Percentiles rank a stretch among this genome's conserved stretches.
These are phyloP conservation scores for Emydocephalus ijimae DNA, from an alignment of 2,113 vertebrate species.

Conservation along the genomic window DNA sequence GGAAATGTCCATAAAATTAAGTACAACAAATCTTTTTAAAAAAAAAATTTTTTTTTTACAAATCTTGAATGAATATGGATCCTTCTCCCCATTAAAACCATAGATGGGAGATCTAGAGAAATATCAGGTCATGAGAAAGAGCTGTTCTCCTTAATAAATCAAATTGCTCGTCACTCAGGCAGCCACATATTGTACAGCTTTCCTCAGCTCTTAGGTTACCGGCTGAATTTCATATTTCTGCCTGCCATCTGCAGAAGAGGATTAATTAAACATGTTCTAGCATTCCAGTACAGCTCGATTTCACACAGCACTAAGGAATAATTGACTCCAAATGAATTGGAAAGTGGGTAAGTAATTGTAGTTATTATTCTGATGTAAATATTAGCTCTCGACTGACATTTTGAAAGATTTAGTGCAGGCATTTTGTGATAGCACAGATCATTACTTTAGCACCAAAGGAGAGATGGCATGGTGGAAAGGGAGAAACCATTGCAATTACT, in stretches of 20 bases:
- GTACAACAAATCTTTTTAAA: slow-evolving; percentile 31
- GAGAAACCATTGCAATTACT: slow-evolving; percentile 60
- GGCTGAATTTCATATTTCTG: slow-evolving; percentile 76
- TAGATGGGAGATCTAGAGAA: slow-evolving; percentile 65
- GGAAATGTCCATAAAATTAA: slow-evolving; percentile 15
- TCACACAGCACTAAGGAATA: slow-evolving; percentile 61
- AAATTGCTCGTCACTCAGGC: slow-evolving; percentile 70
- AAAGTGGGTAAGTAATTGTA: slow-evolving; percentile 62
- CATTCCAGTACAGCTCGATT: slow-evolving; percentile 58
- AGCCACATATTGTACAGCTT: slow-evolving; percentile 66
- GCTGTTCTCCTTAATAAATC: slow-evolving; percentile 70
- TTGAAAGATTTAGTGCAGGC: slow-evolving; percentile 53
- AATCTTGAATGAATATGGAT: slow-evolving; percentile 18
- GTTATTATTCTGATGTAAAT: slow-evolving; percentile 82
- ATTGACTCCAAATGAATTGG: slow-evolving; percentile 67
- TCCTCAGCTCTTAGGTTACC: slow-evolving; percentile 74
- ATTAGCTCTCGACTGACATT: slow-evolving; percentile 69
- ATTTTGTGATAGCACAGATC: slow-evolving; percentile 53
- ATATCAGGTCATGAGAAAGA: slow-evolving; percentile 54
- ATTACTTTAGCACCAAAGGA: slow-evolving; percentile 48
- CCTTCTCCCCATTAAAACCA: slow-evolving; percentile 51
- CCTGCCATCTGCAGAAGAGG: slow-evolving; percentile 68
- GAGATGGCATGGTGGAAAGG: slow-evolving; percentile 50
- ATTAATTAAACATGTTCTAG: slow-evolving; percentile 77
- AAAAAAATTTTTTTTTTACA: not conserved